These are phyloP conservation scores for Lagodon rhomboides DNA, from an alignment of 2,797 vertebrate species.

Conservation along the genomic window DNA sequence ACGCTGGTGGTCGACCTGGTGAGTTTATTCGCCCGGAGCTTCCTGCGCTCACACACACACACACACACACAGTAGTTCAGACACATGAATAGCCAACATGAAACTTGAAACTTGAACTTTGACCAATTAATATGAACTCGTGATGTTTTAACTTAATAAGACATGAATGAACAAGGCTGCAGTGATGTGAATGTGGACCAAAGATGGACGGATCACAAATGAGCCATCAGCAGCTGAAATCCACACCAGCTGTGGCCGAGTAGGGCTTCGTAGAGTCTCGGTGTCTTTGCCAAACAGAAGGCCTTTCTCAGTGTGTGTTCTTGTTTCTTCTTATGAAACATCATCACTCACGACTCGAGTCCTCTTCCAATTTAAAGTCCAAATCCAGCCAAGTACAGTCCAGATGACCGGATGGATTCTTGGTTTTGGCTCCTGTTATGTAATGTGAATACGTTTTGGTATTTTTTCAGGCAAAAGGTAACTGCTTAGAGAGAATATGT, in stretches of 20 bases:
- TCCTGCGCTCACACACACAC: background rate
- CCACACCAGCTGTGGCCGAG: background rate
- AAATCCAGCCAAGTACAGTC: background rate
- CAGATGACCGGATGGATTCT: background rate
- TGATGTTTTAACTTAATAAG: background rate
- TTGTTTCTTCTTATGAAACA: slow-evolving; percentile 2
- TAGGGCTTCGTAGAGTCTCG: background rate
- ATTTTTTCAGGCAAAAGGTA: background rate
- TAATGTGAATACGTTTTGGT: background rate
- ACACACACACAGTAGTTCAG: background rate
- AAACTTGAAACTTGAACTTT: background rate
- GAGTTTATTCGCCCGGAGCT: slow-evolving; percentile 41
- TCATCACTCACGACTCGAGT: background rate
- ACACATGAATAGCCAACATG: background rate
- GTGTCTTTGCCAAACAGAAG: background rate
- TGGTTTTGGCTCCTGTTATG: background rate
- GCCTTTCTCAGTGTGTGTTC: background rate
- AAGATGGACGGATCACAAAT: background rate
- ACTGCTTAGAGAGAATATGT: background rate
- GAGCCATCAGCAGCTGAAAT: background rate
- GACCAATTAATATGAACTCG: background rate
- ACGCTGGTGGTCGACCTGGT: slow-evolving; percentile 90
- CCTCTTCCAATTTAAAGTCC: background rate
- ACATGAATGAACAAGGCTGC: background rate
- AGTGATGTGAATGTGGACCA: background rate